A percentile compares a stretch with the other conserved stretches of the same genome.
These are phyloP conservation scores for Aproaerema taeniolella DNA, from an alignment of 2,888 invertebrate genomes.

Conservation along the genomic window DNA sequence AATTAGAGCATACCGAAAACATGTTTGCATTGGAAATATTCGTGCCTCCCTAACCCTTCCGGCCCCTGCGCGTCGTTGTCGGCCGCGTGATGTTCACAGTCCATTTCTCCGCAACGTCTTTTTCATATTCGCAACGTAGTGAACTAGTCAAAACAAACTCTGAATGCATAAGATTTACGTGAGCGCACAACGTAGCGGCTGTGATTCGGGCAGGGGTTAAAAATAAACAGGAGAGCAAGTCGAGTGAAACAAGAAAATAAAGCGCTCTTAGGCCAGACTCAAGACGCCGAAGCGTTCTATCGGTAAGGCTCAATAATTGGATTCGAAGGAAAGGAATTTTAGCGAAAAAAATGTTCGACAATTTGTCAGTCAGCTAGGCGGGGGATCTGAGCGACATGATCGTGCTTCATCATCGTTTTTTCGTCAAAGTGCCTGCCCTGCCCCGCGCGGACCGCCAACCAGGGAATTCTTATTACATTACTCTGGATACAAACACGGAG, in stretches of 20 bases:
- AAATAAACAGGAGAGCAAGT: conserved; percentile 32
- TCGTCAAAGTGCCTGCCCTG: conserved; percentile 49
- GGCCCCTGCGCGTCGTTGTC: conserved; percentile 21
- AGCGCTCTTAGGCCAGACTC: conserved; percentile 32
- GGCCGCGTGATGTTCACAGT: conserved; percentile 35
- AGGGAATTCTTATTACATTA: conserved; percentile 61
- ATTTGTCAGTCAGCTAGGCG: conserved; percentile 63
- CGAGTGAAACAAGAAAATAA: conserved; percentile 40
- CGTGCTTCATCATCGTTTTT: conserved; percentile 70
- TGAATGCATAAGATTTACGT: conserved; percentile 33
- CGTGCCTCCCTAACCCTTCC: conserved; percentile 34
- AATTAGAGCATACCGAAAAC: conserved; percentile 49
- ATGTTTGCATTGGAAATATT: conserved; percentile 51
- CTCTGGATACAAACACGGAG: conserved; percentile 54
- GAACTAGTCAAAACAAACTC: conserved; percentile 28
- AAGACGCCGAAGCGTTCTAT: conserved; percentile 41
- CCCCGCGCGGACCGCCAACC: conserved; percentile 37
- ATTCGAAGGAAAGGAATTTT: conserved; percentile 60
- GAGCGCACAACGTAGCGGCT: conserved; percentile 21
- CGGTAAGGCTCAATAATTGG: conserved; percentile 58
- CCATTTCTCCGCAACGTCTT: conserved; percentile 29
- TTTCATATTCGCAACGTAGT: conserved; percentile 38
- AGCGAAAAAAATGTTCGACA: conserved; percentile 62
- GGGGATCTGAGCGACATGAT: conserved; percentile 54
- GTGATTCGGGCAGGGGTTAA: conserved; percentile 26